Conservation (phyloP, 2,797 vertebrate genomes). For the Lepilemur ruficaudatus region DNA sequence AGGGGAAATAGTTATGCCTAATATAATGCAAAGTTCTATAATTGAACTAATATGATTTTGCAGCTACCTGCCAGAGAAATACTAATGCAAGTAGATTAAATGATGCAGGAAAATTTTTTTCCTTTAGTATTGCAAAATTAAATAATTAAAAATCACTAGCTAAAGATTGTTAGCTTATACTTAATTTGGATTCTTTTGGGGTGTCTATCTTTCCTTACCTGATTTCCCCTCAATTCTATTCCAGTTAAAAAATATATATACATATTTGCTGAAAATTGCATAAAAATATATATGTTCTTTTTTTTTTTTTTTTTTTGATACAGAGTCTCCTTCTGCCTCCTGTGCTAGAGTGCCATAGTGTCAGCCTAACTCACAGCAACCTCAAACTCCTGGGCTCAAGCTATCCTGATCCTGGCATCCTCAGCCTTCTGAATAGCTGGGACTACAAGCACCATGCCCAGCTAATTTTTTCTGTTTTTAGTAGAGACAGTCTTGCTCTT, state of each 20-base stretch:
- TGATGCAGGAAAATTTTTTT: background rate
- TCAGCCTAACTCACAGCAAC: too few species aligned
- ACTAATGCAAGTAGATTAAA: conserved; percentile 49
- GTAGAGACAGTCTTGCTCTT: background rate
- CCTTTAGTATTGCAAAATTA: conserved; percentile 17
- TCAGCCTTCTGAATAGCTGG: too few species aligned
- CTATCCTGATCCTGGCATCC: too few species aligned
- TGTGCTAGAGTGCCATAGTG: too few species aligned
- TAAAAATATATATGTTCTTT: background rate
- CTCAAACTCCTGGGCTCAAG: too few species aligned
- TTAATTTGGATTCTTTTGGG: background rate
- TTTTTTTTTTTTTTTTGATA: background rate
- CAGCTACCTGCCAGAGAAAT: conserved; percentile 50
- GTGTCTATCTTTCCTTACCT: background rate
- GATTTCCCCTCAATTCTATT: background rate
- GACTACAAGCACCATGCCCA: fast-evolving
- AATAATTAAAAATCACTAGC: conserved; percentile 26
- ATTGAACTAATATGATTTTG: conserved; percentile 59
- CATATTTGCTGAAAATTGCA: background rate
- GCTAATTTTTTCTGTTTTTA: background rate
- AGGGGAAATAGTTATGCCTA: conserved; percentile 39
- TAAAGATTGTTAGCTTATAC: background rate
- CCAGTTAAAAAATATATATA: background rate
- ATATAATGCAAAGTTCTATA: conserved; percentile 55
- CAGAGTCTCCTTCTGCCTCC: too few species aligned